Evolutionary conservation across 2,113 vertebrate species (phyloP), one percentile per base, ranked within the genome.

Genomic region (Chionodraco myersi): DNA sequence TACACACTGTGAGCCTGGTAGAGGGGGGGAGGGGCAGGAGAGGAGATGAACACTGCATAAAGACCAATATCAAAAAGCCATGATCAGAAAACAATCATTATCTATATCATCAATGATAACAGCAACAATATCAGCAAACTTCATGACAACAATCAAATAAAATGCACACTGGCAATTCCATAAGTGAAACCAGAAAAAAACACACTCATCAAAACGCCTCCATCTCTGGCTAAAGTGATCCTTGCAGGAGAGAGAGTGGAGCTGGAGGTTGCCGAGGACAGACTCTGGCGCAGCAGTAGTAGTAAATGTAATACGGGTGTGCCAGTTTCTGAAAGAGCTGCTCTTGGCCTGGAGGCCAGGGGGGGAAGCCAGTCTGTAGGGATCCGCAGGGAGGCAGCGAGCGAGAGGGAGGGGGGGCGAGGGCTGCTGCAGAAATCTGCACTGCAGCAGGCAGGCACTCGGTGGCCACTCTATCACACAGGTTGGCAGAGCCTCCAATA

Each of bases 381-480:
- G 79, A 62, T 75, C 82, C 14, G 64, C 80, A 82, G 91, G 89
- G 87, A 86, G 84, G 82, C 51, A 61, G 76, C 10, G 47, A 68
- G 80, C n/a, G 66, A 23, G 52, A 4, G 21, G 71, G 72, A 1
- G 79, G 86, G 83, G 79, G 86, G 81, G 85, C 64, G 90, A 89
- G 88, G 87, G 89, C 92, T 90, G 92, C 91, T 78, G 92, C 93
- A 92, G 92, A 91, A 91, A 75, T 70, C 79, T 12, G 75, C 67
- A 44, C 88, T 77, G 88, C 93, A 92, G 93, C 93, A 94, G 93
- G 89, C 92, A 95, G 95, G 95, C 95, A 95, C 95, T 94, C 93
- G 88, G 91, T 90, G 94, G 92, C 94, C 95, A 95, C 89, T 87
- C 89, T 80, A 76, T 93, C 89, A 93, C 90, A 93, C 91, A 88